phyloP scores from a whole-genome alignment of 2,888 invertebrate species.

The Diarsia dahlii region DNA sequence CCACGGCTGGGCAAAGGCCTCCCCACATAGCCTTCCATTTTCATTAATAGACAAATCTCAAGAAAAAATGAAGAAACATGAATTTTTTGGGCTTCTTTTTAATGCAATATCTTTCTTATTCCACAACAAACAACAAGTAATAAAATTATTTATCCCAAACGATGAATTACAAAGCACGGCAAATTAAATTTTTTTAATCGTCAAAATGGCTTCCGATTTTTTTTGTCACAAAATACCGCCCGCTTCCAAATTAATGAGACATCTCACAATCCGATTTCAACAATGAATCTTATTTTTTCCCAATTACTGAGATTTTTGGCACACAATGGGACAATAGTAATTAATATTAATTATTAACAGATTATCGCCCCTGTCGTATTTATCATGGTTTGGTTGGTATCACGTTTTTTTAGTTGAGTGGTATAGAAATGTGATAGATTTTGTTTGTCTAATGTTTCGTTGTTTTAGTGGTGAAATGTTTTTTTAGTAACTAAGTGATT shows the following conservation, averaged over 20 bases:
- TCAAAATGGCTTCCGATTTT: constrained; percentile 16
- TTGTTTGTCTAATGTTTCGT: neutral
- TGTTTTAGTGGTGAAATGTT: neutral
- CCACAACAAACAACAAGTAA: neutral
- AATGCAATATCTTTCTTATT: neutral
- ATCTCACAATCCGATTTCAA: constrained; percentile 47
- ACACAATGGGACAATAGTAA: constrained; percentile 61
- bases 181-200: neutral
- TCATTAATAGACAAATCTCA: too few relatives aligned
- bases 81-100: neutral
- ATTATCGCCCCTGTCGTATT: constrained; percentile 65
- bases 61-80: neutral
- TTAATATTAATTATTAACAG: constrained; percentile 71
- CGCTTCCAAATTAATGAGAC: constrained; percentile 53
- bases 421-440: constrained; percentile 27
- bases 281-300: constrained; percentile 65
- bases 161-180: constrained; percentile 8
- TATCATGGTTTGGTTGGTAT: constrained; percentile 32
- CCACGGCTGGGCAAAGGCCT: too few relatives aligned
- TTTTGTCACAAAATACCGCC: constrained; percentile 5
- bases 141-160: neutral
- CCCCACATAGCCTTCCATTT: too few relatives aligned
- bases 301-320: constrained; percentile 58
- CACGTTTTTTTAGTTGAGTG: constrained; percentile 25
- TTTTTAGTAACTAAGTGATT: neutral